Base-by-base conservation (phyloP, 1,140 invertebrate species). In the Scaptomyza pallida region DNA sequence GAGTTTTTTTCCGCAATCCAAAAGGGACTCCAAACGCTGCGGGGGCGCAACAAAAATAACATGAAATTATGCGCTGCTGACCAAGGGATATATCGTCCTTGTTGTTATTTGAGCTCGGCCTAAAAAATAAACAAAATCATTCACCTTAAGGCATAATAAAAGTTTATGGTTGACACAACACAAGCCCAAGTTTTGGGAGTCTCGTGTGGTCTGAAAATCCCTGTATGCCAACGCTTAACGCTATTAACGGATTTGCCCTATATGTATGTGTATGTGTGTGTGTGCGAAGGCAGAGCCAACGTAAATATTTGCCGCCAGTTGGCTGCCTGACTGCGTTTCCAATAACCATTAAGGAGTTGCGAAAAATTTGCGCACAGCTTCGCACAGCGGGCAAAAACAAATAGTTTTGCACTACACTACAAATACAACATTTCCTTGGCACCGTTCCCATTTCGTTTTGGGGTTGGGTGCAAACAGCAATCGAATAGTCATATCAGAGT, bases 81-180 rank as follows among this genome's bases (percentile, higher is more conserved):
- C 77, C 81, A 80, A 52, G 47, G 64, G 23, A 16, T 30, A 21
- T 13, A 48, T 13, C 17, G 40, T 41, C 30, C 50, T 62, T 63
- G 59, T 56, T 70, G 43, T 55, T 70, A 37, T 41, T 47, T 26
- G 5, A n/a, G 51, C 6, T 15, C 30, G 55, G 81, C 82, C 81
- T 85, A 88, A 89, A 88, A 88, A 88, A 82, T 82, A 82, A 88
- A 88, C 81, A 88, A 88, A 75, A 88, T 85, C 86, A 88, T 88
- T 88, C 80, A 88, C 82, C 82, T 88, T 72, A 75, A 71, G 82
- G 82, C 82, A 56, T 88, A 88, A 88, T 88, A 88, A 88, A 88
- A 88, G 82, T 88, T 88, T 80, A 88, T 88, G 82, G 82, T 68
- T 75, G 81, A 72, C 83, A 78, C 5, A 30, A 26, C 63, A 68